Evolutionary conservation across 1,140 invertebrate species (phyloP), one percentile per base, ranked within the genome.

Genomic region (Dendrolimus punctatus): DNA sequence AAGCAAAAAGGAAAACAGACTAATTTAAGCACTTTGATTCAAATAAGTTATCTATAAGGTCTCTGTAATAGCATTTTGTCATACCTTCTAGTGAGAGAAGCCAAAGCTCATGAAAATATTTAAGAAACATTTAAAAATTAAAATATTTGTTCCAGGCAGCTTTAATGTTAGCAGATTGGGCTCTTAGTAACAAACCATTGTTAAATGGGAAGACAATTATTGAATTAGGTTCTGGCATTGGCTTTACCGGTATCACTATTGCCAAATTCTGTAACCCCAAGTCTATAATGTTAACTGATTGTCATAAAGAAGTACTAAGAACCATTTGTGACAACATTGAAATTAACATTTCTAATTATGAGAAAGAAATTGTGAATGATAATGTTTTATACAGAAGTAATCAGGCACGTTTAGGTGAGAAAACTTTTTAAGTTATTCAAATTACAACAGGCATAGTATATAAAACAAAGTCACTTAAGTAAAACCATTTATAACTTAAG

Each of bases 151-250:
- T 85, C 49, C 57, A 85, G 82, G 82, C 77, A 43, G 80, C 76
- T 23, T 47, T 84, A 8, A 73, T 84, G 64, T 53, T 85, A 40
- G 64, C 77, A 38, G 82, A 85, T 53, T 85, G 77, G 79, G 70
- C 68, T 23, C 23, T 84, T 6, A 64, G 58, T 53, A 73, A 81
- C 44, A 60, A 74, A 62, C 46, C 68, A 42, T 5, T 71, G 45
- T 75, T 85, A 57, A 38, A 45, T 41, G 60, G 70, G n/a, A 84
- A 79, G 52, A 73, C 63, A 49, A 50, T 85, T 5, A 51, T 82
- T 23, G 82, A 85, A 68, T 53, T 85, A 6, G 80, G 82, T n/a
- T 78, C 80, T 46, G 82, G 82, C 8, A 73, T 85, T 40, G 82
- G 82, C 5, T 84, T 85, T 38, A 77, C 80, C 52, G 76, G 80